These are phyloP conservation scores for Trachelus iudaicus DNA, from an alignment of 2,888 invertebrate genomes.

Conservation along the genomic window DNA sequence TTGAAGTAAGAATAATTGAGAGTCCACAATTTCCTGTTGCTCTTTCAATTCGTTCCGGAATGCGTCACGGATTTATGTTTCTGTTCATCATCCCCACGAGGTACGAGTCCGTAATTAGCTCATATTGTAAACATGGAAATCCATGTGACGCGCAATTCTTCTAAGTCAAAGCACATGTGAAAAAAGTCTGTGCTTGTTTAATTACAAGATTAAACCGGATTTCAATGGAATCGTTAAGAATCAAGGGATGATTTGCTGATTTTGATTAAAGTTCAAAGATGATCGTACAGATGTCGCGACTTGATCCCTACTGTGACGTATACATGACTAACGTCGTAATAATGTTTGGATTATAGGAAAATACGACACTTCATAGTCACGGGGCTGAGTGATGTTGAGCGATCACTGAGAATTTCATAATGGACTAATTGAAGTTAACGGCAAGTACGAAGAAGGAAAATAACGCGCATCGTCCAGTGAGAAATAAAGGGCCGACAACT, in stretches of 20 bases:
- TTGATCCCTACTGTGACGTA: neutral
- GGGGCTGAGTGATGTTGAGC: neutral
- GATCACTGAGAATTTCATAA: slow-evolving; percentile 27
- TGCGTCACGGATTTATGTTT: slow-evolving; percentile 3
- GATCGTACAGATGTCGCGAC: neutral
- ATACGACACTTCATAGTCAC: neutral
- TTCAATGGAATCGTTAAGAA: neutral
- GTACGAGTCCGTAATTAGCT: neutral
- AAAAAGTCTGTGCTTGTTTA: neutral
- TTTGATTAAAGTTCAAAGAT: neutral
- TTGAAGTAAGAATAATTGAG: neutral
- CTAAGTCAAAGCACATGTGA: slow-evolving; percentile 8
- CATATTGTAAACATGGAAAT: slow-evolving; percentile 1
- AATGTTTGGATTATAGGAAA: neutral
- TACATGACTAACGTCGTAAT: neutral
- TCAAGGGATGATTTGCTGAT: neutral
- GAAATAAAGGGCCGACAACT: slow-evolving; percentile 25
- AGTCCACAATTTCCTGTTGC: neutral
- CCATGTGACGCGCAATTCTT: slow-evolving; percentile 1
- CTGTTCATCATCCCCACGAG: slow-evolving; percentile 6
- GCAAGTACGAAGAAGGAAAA: slow-evolving; percentile 11
- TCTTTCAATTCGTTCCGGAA: neutral
- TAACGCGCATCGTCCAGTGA: neutral
- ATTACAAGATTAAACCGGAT: neutral
- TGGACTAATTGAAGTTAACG: slow-evolving; percentile 40